Evolutionary conservation across 2,888 invertebrate genomes (phyloP).

Genomic region (Xestia xanthographa): DNA sequence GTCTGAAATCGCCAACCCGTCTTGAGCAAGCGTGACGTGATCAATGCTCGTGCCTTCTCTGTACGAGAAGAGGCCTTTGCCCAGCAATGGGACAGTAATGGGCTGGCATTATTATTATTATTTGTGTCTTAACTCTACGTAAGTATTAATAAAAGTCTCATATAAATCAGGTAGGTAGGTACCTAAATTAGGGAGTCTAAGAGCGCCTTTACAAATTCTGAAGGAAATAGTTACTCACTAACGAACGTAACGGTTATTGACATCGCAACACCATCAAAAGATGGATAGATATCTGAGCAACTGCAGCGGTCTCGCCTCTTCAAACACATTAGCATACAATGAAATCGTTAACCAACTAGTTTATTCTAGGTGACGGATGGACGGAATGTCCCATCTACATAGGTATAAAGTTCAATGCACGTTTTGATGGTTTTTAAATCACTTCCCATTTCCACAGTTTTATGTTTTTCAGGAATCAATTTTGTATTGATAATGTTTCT

Average conservation of each 20-base stretch:
- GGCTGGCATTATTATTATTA: too few relatives aligned
- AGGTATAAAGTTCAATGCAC: conserved; percentile 58
- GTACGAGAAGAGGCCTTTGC: too few relatives aligned
- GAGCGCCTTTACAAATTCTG: conserved; percentile 30
- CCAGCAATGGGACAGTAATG: too few relatives aligned
- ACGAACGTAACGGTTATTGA: conserved; percentile 54
- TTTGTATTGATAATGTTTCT: not conserved
- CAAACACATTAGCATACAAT: conserved; percentile 72
- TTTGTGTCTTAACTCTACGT: too few relatives aligned
- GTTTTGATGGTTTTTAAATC: conserved; percentile 29
- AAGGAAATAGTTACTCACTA: conserved; percentile 27
- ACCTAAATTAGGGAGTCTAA: too few relatives aligned
- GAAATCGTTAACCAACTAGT: conserved; percentile 60
- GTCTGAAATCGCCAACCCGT: too few relatives aligned
- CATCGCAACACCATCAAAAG: conserved; percentile 49
- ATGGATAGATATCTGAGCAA: conserved; percentile 52
- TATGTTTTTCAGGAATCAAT: not conserved
- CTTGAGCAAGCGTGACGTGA: too few relatives aligned
- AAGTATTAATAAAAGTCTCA: not conserved
- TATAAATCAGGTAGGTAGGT: not conserved
- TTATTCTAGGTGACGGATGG: conserved; percentile 59
- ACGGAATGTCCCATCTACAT: conserved; percentile 45
- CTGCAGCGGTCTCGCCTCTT: conserved; percentile 48
- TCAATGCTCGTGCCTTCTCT: too few relatives aligned
- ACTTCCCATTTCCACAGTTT: conserved; percentile 24